Conservation (phyloP, 2,113 vertebrate genomes). For the Podilymbus podiceps region DNA sequence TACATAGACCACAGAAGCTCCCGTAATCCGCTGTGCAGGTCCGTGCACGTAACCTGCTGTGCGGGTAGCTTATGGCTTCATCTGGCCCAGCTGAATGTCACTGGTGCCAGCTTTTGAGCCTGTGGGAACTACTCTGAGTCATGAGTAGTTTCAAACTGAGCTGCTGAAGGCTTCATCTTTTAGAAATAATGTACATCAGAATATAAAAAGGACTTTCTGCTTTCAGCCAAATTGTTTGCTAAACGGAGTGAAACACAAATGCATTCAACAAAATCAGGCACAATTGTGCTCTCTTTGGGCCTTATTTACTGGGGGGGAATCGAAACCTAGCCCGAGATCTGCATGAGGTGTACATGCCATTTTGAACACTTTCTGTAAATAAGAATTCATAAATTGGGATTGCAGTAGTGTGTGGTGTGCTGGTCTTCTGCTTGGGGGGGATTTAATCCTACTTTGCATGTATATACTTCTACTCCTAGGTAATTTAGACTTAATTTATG, state of each 20-base stretch:
- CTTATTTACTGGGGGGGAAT: neutral
- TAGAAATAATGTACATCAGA: neutral
- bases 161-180: neutral
- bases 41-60: neutral
- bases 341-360: neutral
- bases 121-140: neutral
- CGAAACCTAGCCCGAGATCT: neutral
- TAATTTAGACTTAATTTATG: neutral
- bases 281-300: neutral
- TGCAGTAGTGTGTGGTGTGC: neutral
- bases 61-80: neutral
- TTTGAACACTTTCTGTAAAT: neutral
- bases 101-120: neutral
- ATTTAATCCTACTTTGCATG: neutral
- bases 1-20: neutral
- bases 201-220: neutral
- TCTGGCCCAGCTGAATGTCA: neutral
- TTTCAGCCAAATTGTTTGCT: constrained; percentile 3
- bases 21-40: neutral
- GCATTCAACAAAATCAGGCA: neutral
- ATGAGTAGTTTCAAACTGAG: neutral
- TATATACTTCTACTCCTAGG: neutral
- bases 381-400: neutral
- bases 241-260: neutral
- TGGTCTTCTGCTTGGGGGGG: neutral